Evolutionary conservation across 2,888 invertebrate genomes (phyloP).

Genomic region (Pachymerium ferrugineum): DNA sequence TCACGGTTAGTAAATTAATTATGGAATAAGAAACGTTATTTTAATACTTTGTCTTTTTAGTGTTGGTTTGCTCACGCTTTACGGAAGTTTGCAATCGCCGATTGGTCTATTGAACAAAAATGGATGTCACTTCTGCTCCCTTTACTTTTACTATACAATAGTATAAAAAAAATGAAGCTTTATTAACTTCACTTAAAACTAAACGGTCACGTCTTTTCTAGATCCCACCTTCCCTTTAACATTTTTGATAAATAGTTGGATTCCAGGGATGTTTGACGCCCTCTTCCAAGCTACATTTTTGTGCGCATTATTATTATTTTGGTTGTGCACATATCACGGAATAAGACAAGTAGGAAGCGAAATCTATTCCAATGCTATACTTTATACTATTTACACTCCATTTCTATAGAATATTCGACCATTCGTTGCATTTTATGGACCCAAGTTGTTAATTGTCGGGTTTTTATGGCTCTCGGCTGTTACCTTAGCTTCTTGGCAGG

Average conservation of each 20-base stretch:
- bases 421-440: constrained; percentile 79
- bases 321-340: constrained; percentile 94
- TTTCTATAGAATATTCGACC: constrained; percentile 72
- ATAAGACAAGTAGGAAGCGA: constrained; percentile 67
- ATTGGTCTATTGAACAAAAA: constrained; percentile 97
- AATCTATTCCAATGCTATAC: not conserved
- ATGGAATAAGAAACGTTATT: not conserved
- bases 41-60: constrained; percentile 53
- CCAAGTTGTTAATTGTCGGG: constrained; percentile 80
- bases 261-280: constrained; percentile 88
- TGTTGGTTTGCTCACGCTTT: constrained; percentile 89
- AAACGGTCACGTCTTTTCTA: constrained; percentile 49
- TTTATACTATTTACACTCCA: not conserved
- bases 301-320: constrained; percentile 79
- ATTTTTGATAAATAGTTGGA: constrained; percentile 79
- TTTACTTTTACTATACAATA: constrained; percentile 80
- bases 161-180: constrained; percentile 58
- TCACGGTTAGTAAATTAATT: constrained; percentile 63
- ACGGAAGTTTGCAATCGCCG: constrained; percentile 75
- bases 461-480: constrained; percentile 81
- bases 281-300: constrained; percentile 85
- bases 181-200: not conserved
- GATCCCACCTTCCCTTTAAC: constrained; percentile 91
- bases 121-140: constrained; percentile 88
- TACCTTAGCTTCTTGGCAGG: constrained; percentile 82